Evolutionary conservation across 2,797 vertebrate species (phyloP).

Genomic region (Thamnophis elegans): DNA sequence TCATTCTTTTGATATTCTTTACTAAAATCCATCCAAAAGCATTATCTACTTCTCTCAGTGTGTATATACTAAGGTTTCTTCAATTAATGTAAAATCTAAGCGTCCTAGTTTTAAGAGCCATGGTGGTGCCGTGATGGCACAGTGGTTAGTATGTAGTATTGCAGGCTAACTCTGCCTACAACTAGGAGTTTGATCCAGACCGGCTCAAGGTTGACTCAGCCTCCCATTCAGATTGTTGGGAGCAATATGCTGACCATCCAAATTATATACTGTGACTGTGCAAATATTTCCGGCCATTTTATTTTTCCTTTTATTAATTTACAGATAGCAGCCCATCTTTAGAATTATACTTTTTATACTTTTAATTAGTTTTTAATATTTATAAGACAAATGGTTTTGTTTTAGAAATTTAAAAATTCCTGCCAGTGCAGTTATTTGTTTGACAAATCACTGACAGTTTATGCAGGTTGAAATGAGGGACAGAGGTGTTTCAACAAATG

Average conservation of each 20-base stretch:
- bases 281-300: constrained; percentile 22
- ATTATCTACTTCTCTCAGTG: constrained; percentile 49
- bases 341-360: constrained; percentile 9
- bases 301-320: constrained; percentile 17
- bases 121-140: not conserved
- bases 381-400: not conserved
- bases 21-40: constrained; percentile 37
- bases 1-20: not conserved
- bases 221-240: not conserved
- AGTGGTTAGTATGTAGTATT: not conserved
- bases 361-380: constrained; percentile 19
- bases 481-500: not conserved
- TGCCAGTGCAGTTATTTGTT: constrained; percentile 20
- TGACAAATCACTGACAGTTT: constrained; percentile 39
- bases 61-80: constrained; percentile 36
- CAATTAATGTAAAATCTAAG: constrained; percentile 53
- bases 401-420: not conserved
- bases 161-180: not conserved
- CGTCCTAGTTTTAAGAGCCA: constrained; percentile 32
- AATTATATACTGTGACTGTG: no score
- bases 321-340: not conserved
- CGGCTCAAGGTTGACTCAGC: not conserved
- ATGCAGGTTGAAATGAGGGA: not conserved
- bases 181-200: not conserved
- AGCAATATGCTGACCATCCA: not conserved